Base-by-base conservation (phyloP, 2,888 invertebrate species). In the Oxytorus armatus region DNA sequence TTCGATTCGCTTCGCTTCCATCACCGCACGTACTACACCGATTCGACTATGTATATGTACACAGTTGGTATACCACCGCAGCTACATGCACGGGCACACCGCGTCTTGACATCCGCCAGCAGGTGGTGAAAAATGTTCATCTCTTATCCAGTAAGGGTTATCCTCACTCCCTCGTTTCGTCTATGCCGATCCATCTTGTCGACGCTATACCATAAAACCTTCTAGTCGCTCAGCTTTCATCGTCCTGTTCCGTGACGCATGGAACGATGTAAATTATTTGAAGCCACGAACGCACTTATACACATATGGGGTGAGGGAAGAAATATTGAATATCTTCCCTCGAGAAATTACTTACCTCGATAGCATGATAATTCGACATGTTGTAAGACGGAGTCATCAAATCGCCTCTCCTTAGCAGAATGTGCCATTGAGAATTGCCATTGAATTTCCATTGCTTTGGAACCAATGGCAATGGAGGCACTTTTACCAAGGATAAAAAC, bases 111-210 rank as follows among this genome's bases (percentile, higher is more conserved):
- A 68, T 77, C 61, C 75, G 75, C 78, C 75, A 74, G 65, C 68
- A 77, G 79, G 77, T 79, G 79, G 81, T 81, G 82, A 81, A 81
- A 83, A 81, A 81, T 83, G 83, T 83, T 83, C 77, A 77, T 77
- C 73, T 68, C 70, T 80, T 75, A 72, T 76, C 61, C 76, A 25
- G 23, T 39, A 49, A 61, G 57, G 51, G 70, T 70, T 61, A 29
- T 53, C 49, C 65, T 21, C 59, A 14, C 25, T 44, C 39, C 16
- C 21, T n/a, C 11, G 36, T 14, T 69, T 25, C 63, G 51, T 14
- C 57, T 51, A n/a, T 55, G 29, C 55, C 65, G 55, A 65, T 42
- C 44, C 55, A 49, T 76, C 68, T 68, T 61, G 14, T 21, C 25
- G 51, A 33, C 66, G 55, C 18, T 44, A 47, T 53, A 23, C 10